Conservation (phyloP, 2,113 vertebrate species). For the Halcyon senegalensis region DNA sequence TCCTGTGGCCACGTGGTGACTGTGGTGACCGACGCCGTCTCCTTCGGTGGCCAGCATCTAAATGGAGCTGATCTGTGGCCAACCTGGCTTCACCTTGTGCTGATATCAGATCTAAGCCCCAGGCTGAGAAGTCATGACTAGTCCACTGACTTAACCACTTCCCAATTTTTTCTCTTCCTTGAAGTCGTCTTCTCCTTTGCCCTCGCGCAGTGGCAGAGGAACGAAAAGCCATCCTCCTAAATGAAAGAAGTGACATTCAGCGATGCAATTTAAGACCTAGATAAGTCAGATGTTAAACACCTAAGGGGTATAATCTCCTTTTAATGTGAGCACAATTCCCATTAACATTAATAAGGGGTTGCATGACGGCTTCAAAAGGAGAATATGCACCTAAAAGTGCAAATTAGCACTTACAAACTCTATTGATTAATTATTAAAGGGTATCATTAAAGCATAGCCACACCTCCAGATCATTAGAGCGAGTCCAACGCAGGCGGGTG, state of each 20-base stretch:
- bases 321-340: constrained; percentile 65
- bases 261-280: constrained; percentile 1
- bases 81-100: not conserved
- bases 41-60: not conserved
- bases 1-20: not conserved
- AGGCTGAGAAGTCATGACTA: not conserved
- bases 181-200: not conserved
- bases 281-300: constrained; percentile 73
- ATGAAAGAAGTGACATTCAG: constrained; percentile 63
- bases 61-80: accelerated
- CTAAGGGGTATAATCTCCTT: constrained; percentile 65
- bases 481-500: not conserved
- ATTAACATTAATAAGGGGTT: constrained; percentile 69
- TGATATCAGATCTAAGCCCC: not conserved
- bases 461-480: constrained; percentile 40
- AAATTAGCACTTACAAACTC: constrained; percentile 64
- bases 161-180: not conserved
- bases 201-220: not conserved
- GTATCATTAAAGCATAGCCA: constrained; percentile 42
- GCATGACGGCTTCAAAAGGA: constrained; percentile 35
- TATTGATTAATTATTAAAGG: constrained; percentile 67
- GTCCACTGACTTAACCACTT: not conserved
- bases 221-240: constrained; percentile 44
- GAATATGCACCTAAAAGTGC: constrained; percentile 47
- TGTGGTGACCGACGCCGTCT: not conserved